Evolutionary conservation across 2,888 invertebrate species (phyloP), one percentile per base, ranked within the genome.

Genomic region (Luperina nickerlii): DNA sequence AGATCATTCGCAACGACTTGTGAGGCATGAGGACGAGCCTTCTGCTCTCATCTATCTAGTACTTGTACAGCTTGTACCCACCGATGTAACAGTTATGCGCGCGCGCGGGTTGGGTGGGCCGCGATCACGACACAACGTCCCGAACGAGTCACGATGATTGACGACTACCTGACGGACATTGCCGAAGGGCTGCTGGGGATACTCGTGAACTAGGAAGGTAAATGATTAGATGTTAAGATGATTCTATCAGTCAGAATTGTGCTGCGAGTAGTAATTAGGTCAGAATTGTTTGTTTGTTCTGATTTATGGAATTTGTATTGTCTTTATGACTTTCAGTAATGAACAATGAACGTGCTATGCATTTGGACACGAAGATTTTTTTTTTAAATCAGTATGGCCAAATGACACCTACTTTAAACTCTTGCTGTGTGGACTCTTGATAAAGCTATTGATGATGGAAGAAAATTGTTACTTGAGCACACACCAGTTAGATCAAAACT

Each of bases 61-160:
- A 42, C 66, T 63, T 51, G 65, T 70, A 77, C 72, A 81, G 78
- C 77, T 80, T 82, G 81, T 76, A 79, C 78, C 74, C 74, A 74
- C 81, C 87, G 88, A 85, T 90, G 90, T 89, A 93, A 93, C 93
- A 90, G 92, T 92, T 92, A 92, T 85, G 85, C 89, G 91, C 92
- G 86, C 90, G 92, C 91, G 79, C 90, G 83, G 79, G 81, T 91
- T 94, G 95, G 95, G 95, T 95, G 95, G 95, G 94, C 95, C 86
- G 81, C 78, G 86, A 87, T 89, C 91, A 91, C 90, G 90, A 92
- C 94, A 92, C 92, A 91, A 92, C 92, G 90, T 90, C 90, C 91
- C 90, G 92, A 87, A 92, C 94, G 42, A 94, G 94, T 94, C 94
- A 94, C 94, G 94, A 93, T 93, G 94, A 94, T 94, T 92, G 94